A percentile compares a stretch with the other conserved stretches of the same genome.
Conservation (phyloP, 2,113 vertebrate species). For the Macaca mulatta region DNA sequence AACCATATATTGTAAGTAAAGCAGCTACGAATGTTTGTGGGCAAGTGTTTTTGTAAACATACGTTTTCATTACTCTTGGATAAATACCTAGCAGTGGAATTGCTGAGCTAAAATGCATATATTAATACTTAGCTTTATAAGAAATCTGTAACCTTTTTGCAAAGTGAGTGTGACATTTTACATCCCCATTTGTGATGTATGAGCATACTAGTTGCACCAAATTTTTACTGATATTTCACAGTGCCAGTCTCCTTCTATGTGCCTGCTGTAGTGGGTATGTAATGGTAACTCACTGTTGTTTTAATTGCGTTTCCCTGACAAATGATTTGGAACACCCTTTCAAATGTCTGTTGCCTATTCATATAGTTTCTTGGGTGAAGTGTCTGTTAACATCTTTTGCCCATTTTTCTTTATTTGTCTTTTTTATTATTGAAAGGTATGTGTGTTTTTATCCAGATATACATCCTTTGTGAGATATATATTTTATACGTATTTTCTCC, state of each 20-base stretch:
- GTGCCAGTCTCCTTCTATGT: too few species aligned
- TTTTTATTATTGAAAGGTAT: not conserved
- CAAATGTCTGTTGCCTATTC: too few species aligned
- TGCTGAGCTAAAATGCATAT: not conserved
- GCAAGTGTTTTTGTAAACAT: rapidly evolving
- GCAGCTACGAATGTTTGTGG: not conserved
- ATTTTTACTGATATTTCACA: rapidly evolving
- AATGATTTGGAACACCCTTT: not conserved
- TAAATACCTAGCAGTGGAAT: not conserved
- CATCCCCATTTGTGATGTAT: rapidly evolving
- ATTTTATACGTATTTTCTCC: not conserved
- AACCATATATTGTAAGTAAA: too few species aligned
- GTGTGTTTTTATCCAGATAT: not conserved
- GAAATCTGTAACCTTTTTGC: not conserved
- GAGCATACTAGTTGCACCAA: rapidly evolving
- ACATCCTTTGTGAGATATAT: not conserved
- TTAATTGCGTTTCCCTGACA: not conserved
- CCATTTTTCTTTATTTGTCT: not conserved
- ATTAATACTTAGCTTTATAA: not conserved
- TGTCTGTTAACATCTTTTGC: not conserved
- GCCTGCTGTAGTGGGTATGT: not conserved
- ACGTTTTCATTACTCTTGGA: not conserved
- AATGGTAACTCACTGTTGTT: not conserved
- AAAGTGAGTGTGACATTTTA: rapidly evolving
- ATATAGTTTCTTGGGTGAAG: not conserved